Percentiles rank a stretch among this genome's conserved stretches.
Evolutionary conservation across 1,140 invertebrate species (phyloP).

Genomic region (Lucilia sericata): DNA sequence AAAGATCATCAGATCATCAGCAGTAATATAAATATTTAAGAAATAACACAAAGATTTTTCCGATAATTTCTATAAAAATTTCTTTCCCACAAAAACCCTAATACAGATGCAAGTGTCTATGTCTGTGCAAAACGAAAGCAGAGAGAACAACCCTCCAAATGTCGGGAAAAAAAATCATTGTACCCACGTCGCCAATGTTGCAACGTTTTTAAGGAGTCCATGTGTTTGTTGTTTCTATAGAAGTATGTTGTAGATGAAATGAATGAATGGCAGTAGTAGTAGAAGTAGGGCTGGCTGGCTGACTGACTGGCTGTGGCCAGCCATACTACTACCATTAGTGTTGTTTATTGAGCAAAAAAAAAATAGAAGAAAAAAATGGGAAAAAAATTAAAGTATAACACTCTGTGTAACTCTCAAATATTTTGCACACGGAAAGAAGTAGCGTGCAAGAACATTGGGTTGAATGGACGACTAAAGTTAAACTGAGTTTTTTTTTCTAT

Average conservation of each 20-base stretch:
- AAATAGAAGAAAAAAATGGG: too few species aligned
- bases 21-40: too few species aligned
- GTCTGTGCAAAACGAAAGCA: neutral
- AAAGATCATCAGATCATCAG: too few species aligned
- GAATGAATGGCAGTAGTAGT: neutral
- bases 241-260: too few species aligned
- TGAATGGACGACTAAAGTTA: conserved; percentile 41
- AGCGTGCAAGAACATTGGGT: conserved; percentile 15
- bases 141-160: conserved; percentile 9
- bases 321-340: conserved; percentile 9
- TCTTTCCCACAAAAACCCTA: too few species aligned
- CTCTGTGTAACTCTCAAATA: conserved; percentile 11
- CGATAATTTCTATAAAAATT: too few species aligned
- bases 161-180: neutral
- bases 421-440: conserved; percentile 19
- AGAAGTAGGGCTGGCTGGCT: conserved; percentile 11
- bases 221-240: too few species aligned
- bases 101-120: neutral
- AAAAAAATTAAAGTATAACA: conserved; percentile 4
- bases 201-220: too few species aligned
- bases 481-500: conserved; percentile 10
- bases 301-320: conserved; percentile 6
- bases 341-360: too few species aligned
- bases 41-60: too few species aligned
- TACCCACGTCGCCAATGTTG: conserved; percentile 4